phyloP scores from a whole-genome alignment of 2,888 invertebrate species.

The Mythimna loreyi region DNA sequence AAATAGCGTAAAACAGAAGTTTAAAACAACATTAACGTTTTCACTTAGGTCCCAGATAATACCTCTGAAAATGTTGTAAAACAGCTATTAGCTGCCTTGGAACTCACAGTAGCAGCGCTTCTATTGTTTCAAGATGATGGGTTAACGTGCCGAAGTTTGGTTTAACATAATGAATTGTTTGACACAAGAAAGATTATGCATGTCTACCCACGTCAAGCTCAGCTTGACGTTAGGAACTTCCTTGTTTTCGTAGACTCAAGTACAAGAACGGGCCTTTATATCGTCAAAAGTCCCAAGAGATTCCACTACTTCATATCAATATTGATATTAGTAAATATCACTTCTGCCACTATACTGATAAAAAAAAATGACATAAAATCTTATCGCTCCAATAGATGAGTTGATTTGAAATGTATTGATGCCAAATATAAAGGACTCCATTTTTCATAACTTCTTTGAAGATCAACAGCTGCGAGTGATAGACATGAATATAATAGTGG shows the following conservation, averaged over 20 bases:
- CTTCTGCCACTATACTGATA: constrained; percentile 12
- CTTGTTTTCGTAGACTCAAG: neutral
- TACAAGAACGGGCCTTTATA: constrained; percentile 1
- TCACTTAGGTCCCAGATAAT: constrained; percentile 39
- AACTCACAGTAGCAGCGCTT: constrained; percentile 9
- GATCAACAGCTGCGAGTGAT: constrained; percentile 12
- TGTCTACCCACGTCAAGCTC: constrained; percentile 16
- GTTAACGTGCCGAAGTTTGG: constrained; percentile 8
- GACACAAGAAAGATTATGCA: constrained; percentile 12
- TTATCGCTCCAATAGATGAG: constrained; percentile 28
- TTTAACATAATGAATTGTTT: constrained; percentile 12
- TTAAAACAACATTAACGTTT: constrained; percentile 58
- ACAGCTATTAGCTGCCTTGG: constrained; percentile 18
- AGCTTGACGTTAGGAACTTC: neutral
- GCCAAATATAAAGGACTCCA: constrained; percentile 2
- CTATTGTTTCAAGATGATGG: constrained; percentile 32
- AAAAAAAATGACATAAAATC: constrained; percentile 2
- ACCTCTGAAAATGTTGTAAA: constrained; percentile 31
- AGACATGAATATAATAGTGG: neutral
- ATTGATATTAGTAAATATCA: constrained; percentile 22
- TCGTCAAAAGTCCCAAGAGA: neutral
- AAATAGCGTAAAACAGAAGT: constrained; percentile 24
- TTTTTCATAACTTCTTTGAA: constrained; percentile 14
- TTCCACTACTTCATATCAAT: constrained; percentile 19
- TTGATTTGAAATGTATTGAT: constrained; percentile 32